Evolutionary conservation across 2,113 vertebrate genomes (phyloP).

Genomic region (Empidonax traillii): DNA sequence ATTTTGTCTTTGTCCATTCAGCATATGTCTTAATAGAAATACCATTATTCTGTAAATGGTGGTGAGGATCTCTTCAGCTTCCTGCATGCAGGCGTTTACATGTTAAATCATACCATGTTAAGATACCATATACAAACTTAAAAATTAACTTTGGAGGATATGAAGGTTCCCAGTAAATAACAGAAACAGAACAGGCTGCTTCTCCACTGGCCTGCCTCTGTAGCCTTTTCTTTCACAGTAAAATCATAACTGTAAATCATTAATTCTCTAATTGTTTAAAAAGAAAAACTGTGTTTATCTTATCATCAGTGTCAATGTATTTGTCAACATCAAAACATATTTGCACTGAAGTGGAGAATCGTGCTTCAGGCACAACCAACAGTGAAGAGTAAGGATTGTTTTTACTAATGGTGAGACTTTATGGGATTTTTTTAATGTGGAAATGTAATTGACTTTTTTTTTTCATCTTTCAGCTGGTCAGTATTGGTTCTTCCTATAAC

Average conservation of each 20-base stretch:
- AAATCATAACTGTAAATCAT: background rate
- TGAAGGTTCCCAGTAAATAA: background rate
- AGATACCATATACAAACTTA: background rate
- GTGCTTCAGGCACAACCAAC: background rate
- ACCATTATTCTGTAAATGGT: background rate
- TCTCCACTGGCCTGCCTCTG: background rate
- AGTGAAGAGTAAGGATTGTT: background rate
- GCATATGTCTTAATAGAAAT: background rate
- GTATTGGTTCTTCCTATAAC: conserved; percentile 98
- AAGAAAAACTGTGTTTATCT: background rate
- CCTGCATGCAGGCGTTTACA: conserved; percentile 9
- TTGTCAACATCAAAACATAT: background rate
- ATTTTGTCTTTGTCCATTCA: background rate
- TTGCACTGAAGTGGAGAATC: background rate
- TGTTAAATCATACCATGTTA: background rate
- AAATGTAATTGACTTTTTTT: background rate
- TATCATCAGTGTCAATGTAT: background rate
- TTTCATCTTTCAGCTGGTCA: conserved; percentile 84
- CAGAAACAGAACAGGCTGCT: background rate
- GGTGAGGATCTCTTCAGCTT: background rate
- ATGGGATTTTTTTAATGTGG: background rate
- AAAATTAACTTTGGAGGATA: background rate
- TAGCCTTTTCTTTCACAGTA: background rate
- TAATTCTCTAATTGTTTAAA: background rate
- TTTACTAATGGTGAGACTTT: background rate